Conservation (phyloP, 1,140 invertebrate species). For the Drosophila nigromelanica region DNA sequence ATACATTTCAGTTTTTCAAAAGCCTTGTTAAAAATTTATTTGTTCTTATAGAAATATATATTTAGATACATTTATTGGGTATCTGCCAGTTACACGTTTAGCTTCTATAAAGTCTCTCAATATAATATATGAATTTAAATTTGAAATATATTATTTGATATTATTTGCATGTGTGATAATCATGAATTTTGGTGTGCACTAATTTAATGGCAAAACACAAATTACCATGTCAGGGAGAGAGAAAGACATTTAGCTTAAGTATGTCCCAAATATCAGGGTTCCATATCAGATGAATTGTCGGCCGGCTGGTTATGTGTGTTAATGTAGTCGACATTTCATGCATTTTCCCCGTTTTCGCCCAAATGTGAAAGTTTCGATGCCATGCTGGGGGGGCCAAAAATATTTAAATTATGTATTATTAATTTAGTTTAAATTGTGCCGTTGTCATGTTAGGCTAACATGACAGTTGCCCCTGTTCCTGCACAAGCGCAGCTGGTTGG, state of each 20-base stretch:
- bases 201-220: conserved; percentile 24
- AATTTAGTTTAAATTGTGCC: conserved; percentile 51
- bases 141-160: conserved; percentile 3
- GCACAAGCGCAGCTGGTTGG: not conserved
- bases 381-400: conserved; percentile 4
- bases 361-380: not conserved
- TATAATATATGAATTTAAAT: conserved; percentile 19
- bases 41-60: too few species aligned
- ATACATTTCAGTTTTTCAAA: not conserved
- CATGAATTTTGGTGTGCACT: not conserved
- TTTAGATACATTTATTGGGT: too few species aligned
- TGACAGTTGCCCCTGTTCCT: conserved; percentile 7
- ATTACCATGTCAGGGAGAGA: conserved; percentile 10
- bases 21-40: too few species aligned
- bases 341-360: not conserved
- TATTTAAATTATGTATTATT: conserved; percentile 62
- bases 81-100: not conserved
- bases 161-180: conserved; percentile 15
- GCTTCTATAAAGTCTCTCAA: not conserved
- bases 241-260: not conserved
- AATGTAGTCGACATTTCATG: conserved; percentile 14
- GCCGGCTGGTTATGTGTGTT: conserved; percentile 10
- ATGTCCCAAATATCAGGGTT: conserved; percentile 8
- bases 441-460: conserved; percentile 53
- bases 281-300: conserved; percentile 9